Evolutionary conservation across 2,888 invertebrate genomes (phyloP).

Genomic region (Nomada fabriciana): DNA sequence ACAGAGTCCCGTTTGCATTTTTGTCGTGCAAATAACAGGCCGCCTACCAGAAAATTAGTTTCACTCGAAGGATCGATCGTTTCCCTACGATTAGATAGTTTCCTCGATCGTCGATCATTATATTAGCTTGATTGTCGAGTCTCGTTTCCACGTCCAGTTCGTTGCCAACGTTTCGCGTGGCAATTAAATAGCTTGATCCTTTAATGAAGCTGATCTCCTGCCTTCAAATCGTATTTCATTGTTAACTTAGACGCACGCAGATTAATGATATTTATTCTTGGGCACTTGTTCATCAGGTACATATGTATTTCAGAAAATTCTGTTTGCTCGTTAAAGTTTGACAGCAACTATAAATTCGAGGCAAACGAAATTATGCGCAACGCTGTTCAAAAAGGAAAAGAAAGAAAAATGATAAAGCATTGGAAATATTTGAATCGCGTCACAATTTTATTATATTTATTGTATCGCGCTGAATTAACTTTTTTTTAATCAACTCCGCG

Average conservation of each 20-base stretch:
- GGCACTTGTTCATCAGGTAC: background rate
- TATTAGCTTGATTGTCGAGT: constrained; percentile 16
- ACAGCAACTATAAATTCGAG: no score
- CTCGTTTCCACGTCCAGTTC: constrained; percentile 12
- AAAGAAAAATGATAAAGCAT: no score
- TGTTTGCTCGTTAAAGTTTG: background rate
- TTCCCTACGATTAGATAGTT: background rate
- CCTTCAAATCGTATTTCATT: constrained; percentile 5
- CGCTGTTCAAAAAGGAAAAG: no score
- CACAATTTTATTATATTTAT: no score
- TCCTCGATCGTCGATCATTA: constrained; percentile 20
- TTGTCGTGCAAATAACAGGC: background rate
- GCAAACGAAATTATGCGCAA: no score
- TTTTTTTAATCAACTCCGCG: no score
- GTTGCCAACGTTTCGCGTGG: background rate
- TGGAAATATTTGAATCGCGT: no score
- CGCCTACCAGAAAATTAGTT: constrained; percentile 14
- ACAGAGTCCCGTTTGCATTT: constrained; percentile 22
- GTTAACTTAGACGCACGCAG: background rate
- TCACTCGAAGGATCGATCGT: constrained; percentile 6
- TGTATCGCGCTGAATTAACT: no score
- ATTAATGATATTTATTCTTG: background rate
- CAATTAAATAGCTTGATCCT: constrained; percentile 19
- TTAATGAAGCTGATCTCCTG: background rate
- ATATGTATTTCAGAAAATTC: background rate